phyloP scores from a whole-genome alignment of 2,888 invertebrate species.

The Agonopterix arenella region DNA sequence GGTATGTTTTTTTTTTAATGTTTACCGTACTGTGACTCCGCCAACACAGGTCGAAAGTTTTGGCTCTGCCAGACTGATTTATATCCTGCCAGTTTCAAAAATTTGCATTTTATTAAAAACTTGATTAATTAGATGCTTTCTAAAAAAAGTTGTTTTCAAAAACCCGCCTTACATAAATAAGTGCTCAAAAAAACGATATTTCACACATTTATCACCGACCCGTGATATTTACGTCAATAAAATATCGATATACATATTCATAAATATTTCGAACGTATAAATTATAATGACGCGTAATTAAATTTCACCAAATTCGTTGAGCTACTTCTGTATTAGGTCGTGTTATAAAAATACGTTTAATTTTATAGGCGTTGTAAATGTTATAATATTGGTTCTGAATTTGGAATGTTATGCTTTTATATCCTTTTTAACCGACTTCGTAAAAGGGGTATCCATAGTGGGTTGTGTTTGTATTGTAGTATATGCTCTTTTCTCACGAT shows the following conservation, averaged over 20 bases:
- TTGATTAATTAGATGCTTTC: too few species aligned
- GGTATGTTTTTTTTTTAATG: too few species aligned
- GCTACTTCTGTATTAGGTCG: slow-evolving; percentile 6
- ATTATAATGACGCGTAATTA: neutral
- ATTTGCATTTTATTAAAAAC: too few species aligned
- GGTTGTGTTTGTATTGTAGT: neutral
- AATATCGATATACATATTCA: neutral
- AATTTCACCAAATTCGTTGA: slow-evolving; percentile 1
- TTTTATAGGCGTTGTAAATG: slow-evolving; percentile 4
- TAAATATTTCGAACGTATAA: neutral
- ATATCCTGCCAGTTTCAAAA: too few species aligned
- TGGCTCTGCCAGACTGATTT: too few species aligned
- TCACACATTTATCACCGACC: neutral
- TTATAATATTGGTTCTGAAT: neutral
- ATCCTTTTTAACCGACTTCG: neutral
- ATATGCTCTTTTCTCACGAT: neutral
- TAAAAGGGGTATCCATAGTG: neutral
- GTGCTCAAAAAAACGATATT: too few species aligned
- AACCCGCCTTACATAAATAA: too few species aligned
- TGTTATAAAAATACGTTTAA: slow-evolving; percentile 8
- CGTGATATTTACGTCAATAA: neutral
- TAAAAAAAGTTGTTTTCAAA: too few species aligned
- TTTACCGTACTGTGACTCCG: too few species aligned
- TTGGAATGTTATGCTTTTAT: neutral
- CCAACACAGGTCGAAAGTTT: too few species aligned